Base-by-base conservation (phyloP, 2,113 vertebrate genomes). In the Semnopithecus entellus region DNA sequence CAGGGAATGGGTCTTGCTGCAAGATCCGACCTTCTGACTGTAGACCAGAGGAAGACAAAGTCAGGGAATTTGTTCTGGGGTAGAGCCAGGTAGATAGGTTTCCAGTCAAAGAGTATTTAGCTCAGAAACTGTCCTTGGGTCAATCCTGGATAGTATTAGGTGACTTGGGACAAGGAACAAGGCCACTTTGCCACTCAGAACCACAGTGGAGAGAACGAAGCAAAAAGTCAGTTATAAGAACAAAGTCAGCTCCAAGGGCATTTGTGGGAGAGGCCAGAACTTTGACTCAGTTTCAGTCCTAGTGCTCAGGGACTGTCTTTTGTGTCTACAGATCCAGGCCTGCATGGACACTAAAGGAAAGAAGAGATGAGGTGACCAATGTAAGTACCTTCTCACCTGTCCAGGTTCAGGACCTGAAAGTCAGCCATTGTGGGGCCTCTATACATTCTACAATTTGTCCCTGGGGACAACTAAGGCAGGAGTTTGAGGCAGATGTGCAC, bases 351-450 rank as follows among this genome's bases (percentile, higher is more conserved):
- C 23, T 17, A 30, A 80, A 73, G 68, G 52, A 68, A 81, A 9
- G 30, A 43, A 38, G 43, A 87, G n/a, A 59, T 3, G 0, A 1
- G 1, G 11, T 11, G 57, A 59, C 20, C 0, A 0, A 3, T 1
- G 0, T 59, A 22, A 86, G n/a, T 0, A 0, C 14, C 38, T 35
- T 61, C 32, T 66, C 3, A 7, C 43, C 32, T 78, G 20, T 20
- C 35, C 64, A 5, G 35, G 32, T 32, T 38, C 23, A 8, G 75
- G 23, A 50, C 17, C 20, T 32, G 4, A 43, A 57, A 35, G 30
- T 50, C 45, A 20, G 78, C 27, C 17, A 13, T 32, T 4, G 2
- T 2, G 3, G 22, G 2, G 18, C 35, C 14, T 52, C 59, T 2
- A 9, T 17, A 3, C 25, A 59, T 18, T 55, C 40, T 95, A 17